Evolutionary conservation across 2,113 vertebrate genomes (phyloP).

Genomic region (Cyprinodon brontotheroides): DNA sequence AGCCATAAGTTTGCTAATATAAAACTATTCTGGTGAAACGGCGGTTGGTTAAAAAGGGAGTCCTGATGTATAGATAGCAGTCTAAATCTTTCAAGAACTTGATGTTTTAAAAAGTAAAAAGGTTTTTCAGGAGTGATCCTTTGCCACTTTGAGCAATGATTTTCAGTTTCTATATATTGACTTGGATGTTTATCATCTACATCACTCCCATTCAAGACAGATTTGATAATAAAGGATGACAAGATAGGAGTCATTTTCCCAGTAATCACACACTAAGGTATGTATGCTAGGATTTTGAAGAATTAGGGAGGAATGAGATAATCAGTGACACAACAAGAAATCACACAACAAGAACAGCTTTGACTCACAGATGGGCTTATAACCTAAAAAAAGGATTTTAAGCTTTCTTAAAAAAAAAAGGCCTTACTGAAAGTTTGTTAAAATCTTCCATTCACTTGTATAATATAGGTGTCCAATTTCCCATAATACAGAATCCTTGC

Average conservation of each 20-base stretch:
- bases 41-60: no score
- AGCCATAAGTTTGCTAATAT: no score
- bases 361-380: neutral
- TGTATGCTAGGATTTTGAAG: neutral
- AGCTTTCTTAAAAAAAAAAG: neutral
- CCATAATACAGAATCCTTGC: no score
- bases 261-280: conserved; percentile 17
- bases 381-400: neutral
- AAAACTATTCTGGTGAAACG: no score
- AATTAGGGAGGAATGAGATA: conserved; percentile 15
- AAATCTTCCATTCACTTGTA: no score
- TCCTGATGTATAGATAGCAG: no score
- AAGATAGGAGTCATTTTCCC: conserved; percentile 21
- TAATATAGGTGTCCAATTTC: no score
- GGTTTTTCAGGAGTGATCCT: no score
- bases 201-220: neutral
- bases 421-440: neutral
- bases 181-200: neutral
- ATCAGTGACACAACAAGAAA: neutral
- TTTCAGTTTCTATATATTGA: no score
- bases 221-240: neutral
- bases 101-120: no score
- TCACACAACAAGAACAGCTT: neutral
- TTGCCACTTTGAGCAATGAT: no score
- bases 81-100: no score